Evolutionary conservation across 2,113 vertebrate genomes (phyloP).

Genomic region (Psilopsiagon aurifrons): DNA sequence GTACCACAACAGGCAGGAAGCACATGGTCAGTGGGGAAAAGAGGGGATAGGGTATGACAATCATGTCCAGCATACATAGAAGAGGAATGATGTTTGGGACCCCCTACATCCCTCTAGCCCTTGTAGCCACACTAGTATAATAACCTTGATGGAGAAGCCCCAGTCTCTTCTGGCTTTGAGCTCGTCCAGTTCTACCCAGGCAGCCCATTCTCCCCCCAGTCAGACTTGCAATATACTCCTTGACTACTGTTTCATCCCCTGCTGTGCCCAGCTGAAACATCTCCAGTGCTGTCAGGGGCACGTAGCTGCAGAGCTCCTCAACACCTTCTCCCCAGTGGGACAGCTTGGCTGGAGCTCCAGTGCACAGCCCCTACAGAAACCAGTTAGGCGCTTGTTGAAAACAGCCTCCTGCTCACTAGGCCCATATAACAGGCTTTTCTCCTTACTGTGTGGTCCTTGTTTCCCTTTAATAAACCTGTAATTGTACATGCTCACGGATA

Average conservation of each 20-base stretch:
- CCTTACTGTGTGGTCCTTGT: not conserved
- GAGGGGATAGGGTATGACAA: fast-evolving
- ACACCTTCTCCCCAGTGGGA: fast-evolving
- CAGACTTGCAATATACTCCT: not conserved
- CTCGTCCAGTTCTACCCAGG: not conserved
- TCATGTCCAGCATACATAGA: no score
- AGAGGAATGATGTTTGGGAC: fast-evolving
- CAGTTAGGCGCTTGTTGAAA: fast-evolving
- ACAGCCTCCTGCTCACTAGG: fast-evolving
- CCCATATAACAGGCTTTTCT: not conserved
- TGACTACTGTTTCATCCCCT: fast-evolving
- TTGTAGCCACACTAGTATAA: no score
- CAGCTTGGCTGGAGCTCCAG: fast-evolving
- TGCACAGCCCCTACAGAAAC: not conserved
- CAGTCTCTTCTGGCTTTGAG: no score
- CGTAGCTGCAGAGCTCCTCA: not conserved
- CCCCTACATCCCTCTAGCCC: no score
- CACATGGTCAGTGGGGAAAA: fast-evolving
- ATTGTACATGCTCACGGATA: constrained; percentile 37
- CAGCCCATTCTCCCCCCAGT: not conserved
- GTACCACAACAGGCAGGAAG: no score
- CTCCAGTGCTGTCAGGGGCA: no score
- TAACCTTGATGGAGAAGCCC: not conserved
- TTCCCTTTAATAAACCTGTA: constrained; percentile 58
- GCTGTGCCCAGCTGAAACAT: not conserved